These are phyloP conservation scores for Axea sp. DNA, from an alignment of 2,888 invertebrate genomes.

Conservation along the genomic window DNA sequence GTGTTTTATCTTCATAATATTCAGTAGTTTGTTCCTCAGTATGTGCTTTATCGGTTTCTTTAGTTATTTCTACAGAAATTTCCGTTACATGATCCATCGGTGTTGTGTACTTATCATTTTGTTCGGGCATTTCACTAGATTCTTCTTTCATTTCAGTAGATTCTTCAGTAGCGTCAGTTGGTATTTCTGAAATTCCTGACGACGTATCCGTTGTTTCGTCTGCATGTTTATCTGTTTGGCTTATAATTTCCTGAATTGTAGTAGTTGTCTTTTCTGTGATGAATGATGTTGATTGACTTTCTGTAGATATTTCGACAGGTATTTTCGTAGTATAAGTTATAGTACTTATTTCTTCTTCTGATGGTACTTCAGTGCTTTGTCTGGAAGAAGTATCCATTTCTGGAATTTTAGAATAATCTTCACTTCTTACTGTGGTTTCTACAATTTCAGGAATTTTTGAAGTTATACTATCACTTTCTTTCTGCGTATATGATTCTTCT, in stretches of 20 bases:
- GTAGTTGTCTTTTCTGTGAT: conserved; percentile 24
- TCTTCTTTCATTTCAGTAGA: conserved; percentile 39
- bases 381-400: conserved; percentile 39
- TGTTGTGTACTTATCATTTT: conserved; percentile 53
- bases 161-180: conserved; percentile 30
- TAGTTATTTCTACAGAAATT: too few relatives aligned
- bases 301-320: conserved; percentile 30
- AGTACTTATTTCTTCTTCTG: conserved; percentile 51
- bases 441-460: conserved; percentile 33
- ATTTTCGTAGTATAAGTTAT: neutral
- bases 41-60: too few relatives aligned
- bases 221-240: conserved; percentile 51
- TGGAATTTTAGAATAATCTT: conserved; percentile 48
- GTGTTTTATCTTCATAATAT: too few relatives aligned
- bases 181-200: neutral
- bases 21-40: too few relatives aligned
- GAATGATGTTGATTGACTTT: conserved; percentile 27
- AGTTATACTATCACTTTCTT: conserved; percentile 4
- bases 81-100: conserved; percentile 7
- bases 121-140: conserved; percentile 56
- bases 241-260: conserved; percentile 32
- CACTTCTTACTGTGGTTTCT: conserved; percentile 24
- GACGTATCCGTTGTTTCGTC: conserved; percentile 32
- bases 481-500: too few relatives aligned
- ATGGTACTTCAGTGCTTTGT: conserved; percentile 11